Percentiles rank a stretch among this genome's conserved stretches.
These are phyloP conservation scores for Anguilla pacifica DNA, from an alignment of 2,797 vertebrate species.

Conservation along the genomic window DNA sequence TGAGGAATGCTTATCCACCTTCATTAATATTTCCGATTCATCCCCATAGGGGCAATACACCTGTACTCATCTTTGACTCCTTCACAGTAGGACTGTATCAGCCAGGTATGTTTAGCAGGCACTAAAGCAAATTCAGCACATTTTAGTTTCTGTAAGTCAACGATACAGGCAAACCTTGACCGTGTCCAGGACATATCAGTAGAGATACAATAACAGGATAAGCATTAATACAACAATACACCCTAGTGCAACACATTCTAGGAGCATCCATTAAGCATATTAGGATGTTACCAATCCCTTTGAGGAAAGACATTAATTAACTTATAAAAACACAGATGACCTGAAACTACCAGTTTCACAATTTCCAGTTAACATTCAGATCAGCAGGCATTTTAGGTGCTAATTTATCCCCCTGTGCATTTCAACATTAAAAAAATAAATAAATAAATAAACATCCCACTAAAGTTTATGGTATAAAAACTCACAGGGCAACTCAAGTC, in stretches of 20 bases:
- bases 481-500: constrained; percentile 36
- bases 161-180: too few species aligned
- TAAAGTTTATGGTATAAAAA: constrained; percentile 48
- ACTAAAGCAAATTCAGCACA: too few species aligned
- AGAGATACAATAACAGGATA: too few species aligned
- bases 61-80: too few species aligned
- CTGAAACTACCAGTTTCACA: constrained; percentile 27
- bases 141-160: too few species aligned
- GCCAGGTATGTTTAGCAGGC: too few species aligned
- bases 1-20: too few species aligned
- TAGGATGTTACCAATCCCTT: neutral
- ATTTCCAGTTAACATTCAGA: constrained; percentile 37
- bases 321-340: constrained; percentile 41
- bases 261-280: neutral
- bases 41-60: too few species aligned
- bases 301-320: constrained; percentile 47
- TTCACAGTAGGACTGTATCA: too few species aligned
- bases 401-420: constrained; percentile 61
- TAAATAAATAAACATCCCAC: constrained; percentile 27
- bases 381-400: constrained; percentile 43
- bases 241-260: neutral
- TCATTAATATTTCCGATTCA: too few species aligned
- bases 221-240: neutral
- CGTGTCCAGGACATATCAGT: too few species aligned
- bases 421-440: constrained; percentile 26